Evolutionary conservation across 2,888 invertebrate species (phyloP), one percentile per base, ranked within the genome.

Genomic region (Drosophila macrospina): DNA sequence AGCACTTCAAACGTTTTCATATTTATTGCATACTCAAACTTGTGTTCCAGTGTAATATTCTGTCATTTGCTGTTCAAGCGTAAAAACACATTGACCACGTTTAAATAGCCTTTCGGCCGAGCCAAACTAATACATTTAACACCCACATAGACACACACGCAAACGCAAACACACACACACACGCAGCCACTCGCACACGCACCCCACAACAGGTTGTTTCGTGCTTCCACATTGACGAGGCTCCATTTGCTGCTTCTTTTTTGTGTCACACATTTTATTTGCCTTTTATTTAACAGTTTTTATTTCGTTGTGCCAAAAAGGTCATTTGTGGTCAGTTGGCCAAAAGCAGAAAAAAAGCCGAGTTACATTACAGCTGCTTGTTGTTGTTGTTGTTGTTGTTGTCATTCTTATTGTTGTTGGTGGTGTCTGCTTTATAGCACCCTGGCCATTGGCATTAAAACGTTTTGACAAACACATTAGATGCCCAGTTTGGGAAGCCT

Each of bases 381-480:
- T 7, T 59, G 28, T 6, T 48, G 78, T 41, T 55, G 37, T 11
- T 66, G 54, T 28, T 65, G 68, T 37, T 64, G 60, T 13, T 57
- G n/a, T n/a, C n/a, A n/a, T n/a, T n/a, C n/a, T n/a, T n/a, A n/a
- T n/a, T n/a, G 62, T 15, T 56, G 70, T 42, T 50, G 55, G 15
- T 66, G 69, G 55, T 69, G 70, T 83, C 86, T 78, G 84, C 69
- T 86, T 80, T 86, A 86, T 82, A 78, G 78, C 80, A 65, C 47
- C 69, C 74, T 56, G 50, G 68, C 59, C 66, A 63, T 62, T 69
- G 73, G 79, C 79, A 81, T 81, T 78, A 86, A 76, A 86, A 70
- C 85, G 82, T 71, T 83, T 86, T 84, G 85, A 84, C 87, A 83
- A 86, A 83, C 87, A 84, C 87, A 83, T 83, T 83, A 70, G 87